Evolutionary conservation across 2,888 invertebrate species (phyloP).

Genomic region (Bruchidius siliquastri): DNA sequence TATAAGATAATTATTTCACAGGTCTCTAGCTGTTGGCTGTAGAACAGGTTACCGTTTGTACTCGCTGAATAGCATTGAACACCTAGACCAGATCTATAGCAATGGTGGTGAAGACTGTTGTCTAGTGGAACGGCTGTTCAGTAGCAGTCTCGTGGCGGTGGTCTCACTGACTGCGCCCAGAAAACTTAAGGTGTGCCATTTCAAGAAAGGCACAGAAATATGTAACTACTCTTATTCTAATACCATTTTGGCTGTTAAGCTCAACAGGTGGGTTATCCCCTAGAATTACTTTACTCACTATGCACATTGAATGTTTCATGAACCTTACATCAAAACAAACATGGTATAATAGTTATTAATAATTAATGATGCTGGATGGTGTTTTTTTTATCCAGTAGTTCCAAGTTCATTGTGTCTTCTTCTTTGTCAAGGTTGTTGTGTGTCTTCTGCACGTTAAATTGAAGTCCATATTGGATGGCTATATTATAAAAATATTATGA

Average conservation of each 20-base stretch:
- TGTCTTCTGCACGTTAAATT: no score
- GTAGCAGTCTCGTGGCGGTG: conserved; percentile 93
- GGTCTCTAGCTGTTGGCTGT: conserved; percentile 90
- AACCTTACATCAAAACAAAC: no score
- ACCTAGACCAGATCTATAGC: conserved; percentile 84
- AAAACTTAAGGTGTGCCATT: conserved; percentile 92
- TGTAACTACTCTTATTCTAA: conserved; percentile 94
- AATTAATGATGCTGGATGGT: no score
- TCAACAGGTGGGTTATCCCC: conserved; percentile 72
- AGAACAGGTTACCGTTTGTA: conserved; percentile 87
- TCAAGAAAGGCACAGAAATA: conserved; percentile 96
- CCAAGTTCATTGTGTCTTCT: no score
- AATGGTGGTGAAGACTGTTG: conserved; percentile 81
- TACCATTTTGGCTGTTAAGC: conserved; percentile 90
- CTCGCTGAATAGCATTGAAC: conserved; percentile 76
- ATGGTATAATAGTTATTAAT: no score
- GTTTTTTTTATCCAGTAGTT: no score
- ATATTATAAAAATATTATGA: no score
- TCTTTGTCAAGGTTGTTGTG: no score
- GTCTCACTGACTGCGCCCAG: conserved; percentile 89
- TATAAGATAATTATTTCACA: conserved; percentile 34
- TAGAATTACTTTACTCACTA: no score
- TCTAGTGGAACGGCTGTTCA: conserved; percentile 93
- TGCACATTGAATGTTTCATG: no score
- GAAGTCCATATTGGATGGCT: no score